These are phyloP conservation scores for Pyxicephalus adspersus DNA, from an alignment of 2,113 vertebrate genomes.

Conservation along the genomic window DNA sequence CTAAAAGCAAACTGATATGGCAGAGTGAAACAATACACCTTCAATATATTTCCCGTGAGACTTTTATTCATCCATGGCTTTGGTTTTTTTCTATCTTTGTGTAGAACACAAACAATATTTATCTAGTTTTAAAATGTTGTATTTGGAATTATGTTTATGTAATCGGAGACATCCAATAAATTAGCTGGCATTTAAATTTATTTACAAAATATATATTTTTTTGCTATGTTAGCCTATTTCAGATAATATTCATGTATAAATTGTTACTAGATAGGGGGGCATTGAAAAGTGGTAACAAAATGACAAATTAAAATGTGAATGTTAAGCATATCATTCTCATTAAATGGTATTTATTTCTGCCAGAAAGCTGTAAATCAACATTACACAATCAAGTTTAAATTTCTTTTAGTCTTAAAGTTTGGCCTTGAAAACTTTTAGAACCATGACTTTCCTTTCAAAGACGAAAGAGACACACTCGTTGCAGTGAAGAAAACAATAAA, in stretches of 20 bases:
- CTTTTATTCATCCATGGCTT: not conserved
- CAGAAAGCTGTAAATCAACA: not conserved
- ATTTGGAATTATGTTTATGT: no score
- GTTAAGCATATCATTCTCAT: no score
- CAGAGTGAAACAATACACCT: conserved; percentile 29
- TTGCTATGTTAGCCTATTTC: no score
- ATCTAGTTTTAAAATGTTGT: no score
- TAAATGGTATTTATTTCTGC: no score
- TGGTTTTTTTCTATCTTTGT: not conserved
- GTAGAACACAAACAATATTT: not conserved
- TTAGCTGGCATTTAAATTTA: no score
- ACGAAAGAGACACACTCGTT: conserved; percentile 21
- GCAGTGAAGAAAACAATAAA: conserved; percentile 47
- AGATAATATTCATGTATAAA: no score
- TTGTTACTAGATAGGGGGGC: no score
- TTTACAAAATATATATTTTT: no score
- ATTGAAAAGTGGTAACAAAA: no score
- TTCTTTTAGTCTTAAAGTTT: not conserved
- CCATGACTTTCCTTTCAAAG: conserved; percentile 33
- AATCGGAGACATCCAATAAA: no score
- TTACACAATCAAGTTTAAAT: not conserved
- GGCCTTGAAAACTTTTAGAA: conserved; percentile 35
- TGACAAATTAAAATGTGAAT: no score
- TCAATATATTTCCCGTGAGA: conserved; percentile 23
- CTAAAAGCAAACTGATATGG: conserved; percentile 21